These are phyloP conservation scores for Araneus ventricosus DNA, from an alignment of 1,140 invertebrate genomes.

Conservation along the genomic window DNA sequence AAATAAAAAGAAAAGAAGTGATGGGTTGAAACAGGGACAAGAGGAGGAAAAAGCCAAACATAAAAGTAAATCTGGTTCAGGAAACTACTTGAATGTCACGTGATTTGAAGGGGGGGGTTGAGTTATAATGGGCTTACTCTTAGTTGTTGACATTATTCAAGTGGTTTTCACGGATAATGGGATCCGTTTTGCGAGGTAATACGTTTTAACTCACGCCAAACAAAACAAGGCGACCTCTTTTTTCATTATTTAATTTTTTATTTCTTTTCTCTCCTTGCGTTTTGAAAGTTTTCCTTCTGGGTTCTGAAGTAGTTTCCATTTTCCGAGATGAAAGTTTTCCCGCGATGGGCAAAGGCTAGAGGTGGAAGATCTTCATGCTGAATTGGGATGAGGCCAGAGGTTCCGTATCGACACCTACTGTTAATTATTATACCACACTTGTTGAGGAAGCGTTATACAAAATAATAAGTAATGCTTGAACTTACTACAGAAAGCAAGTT, in stretches of 20 bases:
- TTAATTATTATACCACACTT: no score
- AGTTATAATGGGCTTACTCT: background rate
- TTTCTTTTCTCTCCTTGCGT: background rate
- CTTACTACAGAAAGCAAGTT: no score
- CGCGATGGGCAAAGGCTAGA: no score
- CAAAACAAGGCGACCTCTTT: slow-evolving; percentile 2
- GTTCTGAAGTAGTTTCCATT: background rate
- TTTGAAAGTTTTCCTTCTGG: background rate
- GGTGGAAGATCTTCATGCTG: no score
- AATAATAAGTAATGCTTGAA: no score
- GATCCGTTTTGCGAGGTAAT: slow-evolving; percentile 19
- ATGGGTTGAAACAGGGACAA: background rate
- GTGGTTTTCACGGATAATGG: slow-evolving; percentile 1
- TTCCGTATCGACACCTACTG: no score
- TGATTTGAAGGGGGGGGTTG: slow-evolving; percentile 9
- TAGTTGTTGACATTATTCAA: slow-evolving; percentile 27
- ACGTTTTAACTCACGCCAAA: slow-evolving; percentile 6
- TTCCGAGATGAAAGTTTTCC: background rate
- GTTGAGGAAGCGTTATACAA: no score
- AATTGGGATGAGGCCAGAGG: no score
- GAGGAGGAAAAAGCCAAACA: background rate
- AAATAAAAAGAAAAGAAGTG: background rate
- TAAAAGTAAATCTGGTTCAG: slow-evolving; percentile 25
- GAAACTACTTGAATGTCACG: slow-evolving; percentile 13
- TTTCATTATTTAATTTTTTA: background rate